Evolutionary conservation across 2,888 invertebrate species (phyloP).

Genomic region (Caenorhabditis macrosperma): DNA sequence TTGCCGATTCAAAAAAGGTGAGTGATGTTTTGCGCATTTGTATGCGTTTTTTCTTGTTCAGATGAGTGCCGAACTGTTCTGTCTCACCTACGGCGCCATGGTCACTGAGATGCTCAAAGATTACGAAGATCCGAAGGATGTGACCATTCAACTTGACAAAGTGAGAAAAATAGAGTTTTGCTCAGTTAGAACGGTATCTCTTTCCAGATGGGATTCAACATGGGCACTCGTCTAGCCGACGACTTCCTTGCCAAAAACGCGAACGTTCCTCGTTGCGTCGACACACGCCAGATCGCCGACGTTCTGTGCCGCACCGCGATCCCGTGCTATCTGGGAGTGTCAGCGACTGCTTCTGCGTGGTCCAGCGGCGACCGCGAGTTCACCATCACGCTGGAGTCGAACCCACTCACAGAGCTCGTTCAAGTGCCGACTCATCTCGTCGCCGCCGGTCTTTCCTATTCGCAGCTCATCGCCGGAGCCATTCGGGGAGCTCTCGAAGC

Average conservation of each 20-base stretch:
- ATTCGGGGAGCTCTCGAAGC: slow-evolving; percentile 95
- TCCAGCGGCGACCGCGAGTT: slow-evolving; percentile 88
- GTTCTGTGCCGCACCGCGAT: slow-evolving; percentile 84
- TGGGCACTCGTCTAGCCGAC: slow-evolving; percentile 96
- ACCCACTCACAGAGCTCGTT: slow-evolving; percentile 90
- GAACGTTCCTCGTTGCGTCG: slow-evolving; percentile 91
- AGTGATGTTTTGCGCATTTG: no score
- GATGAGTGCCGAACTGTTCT: slow-evolving; percentile 87
- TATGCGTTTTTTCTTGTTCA: slow-evolving; percentile 25
- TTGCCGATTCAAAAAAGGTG: slow-evolving; percentile 69
- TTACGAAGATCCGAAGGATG: slow-evolving; percentile 95
- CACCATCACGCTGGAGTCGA: slow-evolving; percentile 91
- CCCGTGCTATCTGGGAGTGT: slow-evolving; percentile 90
- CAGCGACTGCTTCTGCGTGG: slow-evolving; percentile 95
- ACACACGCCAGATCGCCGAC: slow-evolving; percentile 93
- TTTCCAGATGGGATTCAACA: slow-evolving; percentile 89
- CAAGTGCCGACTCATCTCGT: slow-evolving; percentile 58
- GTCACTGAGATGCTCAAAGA: slow-evolving; percentile 97
- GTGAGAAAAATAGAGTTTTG: slow-evolving; percentile 28
- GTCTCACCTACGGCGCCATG: slow-evolving; percentile 96
- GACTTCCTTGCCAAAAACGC: slow-evolving; percentile 93
- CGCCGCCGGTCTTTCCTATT: slow-evolving; percentile 82
- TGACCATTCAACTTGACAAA: slow-evolving; percentile 93
- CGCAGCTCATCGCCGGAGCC: slow-evolving; percentile 88
- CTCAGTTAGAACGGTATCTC: background rate